Conservation (phyloP, 1,140 invertebrate species). For the Acromyrmex charruanus region DNA sequence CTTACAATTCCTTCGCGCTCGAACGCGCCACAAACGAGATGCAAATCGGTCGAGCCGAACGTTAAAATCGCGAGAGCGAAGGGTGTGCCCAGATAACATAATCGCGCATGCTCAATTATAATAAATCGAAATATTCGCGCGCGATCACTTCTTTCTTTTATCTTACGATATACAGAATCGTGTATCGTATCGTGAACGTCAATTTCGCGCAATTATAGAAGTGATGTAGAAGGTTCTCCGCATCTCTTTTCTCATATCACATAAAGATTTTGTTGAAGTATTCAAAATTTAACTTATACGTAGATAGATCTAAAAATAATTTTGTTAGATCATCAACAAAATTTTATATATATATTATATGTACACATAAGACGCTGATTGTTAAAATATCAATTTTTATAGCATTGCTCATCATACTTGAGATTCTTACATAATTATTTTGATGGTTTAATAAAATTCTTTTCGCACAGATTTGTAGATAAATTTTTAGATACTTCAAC, state of each 20-base stretch:
- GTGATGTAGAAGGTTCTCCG: neutral
- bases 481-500: too few species aligned
- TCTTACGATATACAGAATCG: neutral
- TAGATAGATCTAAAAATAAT: too few species aligned
- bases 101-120: conserved; percentile 28
- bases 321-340: too few species aligned
- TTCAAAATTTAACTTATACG: too few species aligned
- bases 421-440: too few species aligned
- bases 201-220: neutral
- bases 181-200: neutral
- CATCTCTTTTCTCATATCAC: neutral
- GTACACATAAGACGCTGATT: too few species aligned
- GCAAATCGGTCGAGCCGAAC: conserved; percentile 38
- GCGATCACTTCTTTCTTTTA: neutral
- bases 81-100: conserved; percentile 30
- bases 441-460: too few species aligned
- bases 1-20: conserved; percentile 46
- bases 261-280: neutral
- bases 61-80: conserved; percentile 17
- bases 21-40: conserved; percentile 43
- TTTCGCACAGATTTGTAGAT: too few species aligned
- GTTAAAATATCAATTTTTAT: too few species aligned
- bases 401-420: too few species aligned
- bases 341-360: too few species aligned
- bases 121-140: conserved; percentile 25